Percentiles rank a stretch among this genome's conserved stretches.
These are phyloP conservation scores for Crenichthys baileyi DNA, from an alignment of 2,797 vertebrate genomes.

Conservation along the genomic window DNA sequence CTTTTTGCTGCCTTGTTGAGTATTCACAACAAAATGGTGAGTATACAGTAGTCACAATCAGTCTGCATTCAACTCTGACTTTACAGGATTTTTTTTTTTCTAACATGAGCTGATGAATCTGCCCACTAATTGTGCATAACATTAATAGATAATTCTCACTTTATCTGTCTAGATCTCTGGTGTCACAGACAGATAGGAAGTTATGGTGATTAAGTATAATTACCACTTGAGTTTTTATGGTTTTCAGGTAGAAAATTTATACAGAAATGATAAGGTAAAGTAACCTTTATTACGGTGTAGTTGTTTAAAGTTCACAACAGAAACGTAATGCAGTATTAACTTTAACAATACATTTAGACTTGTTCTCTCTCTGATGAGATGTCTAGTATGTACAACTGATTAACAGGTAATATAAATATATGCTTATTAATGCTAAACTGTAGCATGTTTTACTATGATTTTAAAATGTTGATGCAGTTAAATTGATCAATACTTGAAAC, in stretches of 20 bases:
- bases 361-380: background rate
- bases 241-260: background rate
- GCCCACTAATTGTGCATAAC: background rate
- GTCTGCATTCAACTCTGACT: background rate
- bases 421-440: constrained; percentile 11
- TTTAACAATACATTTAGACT: background rate
- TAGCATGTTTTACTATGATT: background rate
- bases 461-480: background rate
- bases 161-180: background rate
- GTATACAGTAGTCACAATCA: background rate
- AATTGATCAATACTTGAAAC: background rate
- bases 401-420: background rate
- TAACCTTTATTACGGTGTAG: background rate
- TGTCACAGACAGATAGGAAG: background rate
- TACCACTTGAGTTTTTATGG: background rate
- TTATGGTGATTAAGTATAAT: background rate
- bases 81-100: background rate
- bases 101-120: background rate
- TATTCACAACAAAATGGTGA: background rate
- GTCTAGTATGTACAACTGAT: constrained; percentile 5
- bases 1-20: background rate
- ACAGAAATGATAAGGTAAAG: background rate
- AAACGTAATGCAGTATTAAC: background rate
- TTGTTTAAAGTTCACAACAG: background rate
- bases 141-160: background rate